phyloP scores from a whole-genome alignment of 1,140 invertebrate species.

The Nixonia krombeini region DNA sequence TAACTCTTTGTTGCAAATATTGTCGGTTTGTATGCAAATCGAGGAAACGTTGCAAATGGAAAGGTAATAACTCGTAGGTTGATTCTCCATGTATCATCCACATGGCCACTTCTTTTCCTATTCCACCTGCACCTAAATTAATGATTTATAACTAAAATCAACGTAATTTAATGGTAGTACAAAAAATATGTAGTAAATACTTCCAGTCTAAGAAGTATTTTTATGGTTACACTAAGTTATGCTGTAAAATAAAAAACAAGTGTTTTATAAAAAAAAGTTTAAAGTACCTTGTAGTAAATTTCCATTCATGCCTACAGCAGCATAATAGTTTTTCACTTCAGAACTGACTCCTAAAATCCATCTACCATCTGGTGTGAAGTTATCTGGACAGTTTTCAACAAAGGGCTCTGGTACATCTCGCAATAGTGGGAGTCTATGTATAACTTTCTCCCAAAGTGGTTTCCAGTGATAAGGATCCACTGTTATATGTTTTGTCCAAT shows the following conservation, averaged over 20 bases:
- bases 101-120: conserved; percentile 82
- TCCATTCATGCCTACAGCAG: conserved; percentile 82
- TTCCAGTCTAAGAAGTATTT: no score
- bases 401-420: conserved; percentile 72
- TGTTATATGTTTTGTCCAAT: conserved; percentile 74
- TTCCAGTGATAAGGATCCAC: conserved; percentile 79
- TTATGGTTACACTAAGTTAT: no score
- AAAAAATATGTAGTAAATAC: no score
- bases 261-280: neutral
- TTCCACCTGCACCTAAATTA: conserved; percentile 78
- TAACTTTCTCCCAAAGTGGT: conserved; percentile 75
- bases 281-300: conserved; percentile 73
- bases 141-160: no score
- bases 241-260: neutral
- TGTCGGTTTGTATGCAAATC: conserved; percentile 83
- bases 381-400: conserved; percentile 81
- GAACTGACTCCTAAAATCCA: conserved; percentile 82
- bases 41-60: conserved; percentile 83
- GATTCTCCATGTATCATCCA: conserved; percentile 81
- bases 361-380: conserved; percentile 82
- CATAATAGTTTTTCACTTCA: conserved; percentile 85
- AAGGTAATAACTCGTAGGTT: conserved; percentile 76
- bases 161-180: no score
- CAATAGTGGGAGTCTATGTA: conserved; percentile 79
- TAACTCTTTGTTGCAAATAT: conserved; percentile 81